Percentiles rank a stretch among this genome's conserved stretches.
phyloP scores from a whole-genome alignment of 2,797 vertebrate genomes.

The Phataginus tetradactyla region DNA sequence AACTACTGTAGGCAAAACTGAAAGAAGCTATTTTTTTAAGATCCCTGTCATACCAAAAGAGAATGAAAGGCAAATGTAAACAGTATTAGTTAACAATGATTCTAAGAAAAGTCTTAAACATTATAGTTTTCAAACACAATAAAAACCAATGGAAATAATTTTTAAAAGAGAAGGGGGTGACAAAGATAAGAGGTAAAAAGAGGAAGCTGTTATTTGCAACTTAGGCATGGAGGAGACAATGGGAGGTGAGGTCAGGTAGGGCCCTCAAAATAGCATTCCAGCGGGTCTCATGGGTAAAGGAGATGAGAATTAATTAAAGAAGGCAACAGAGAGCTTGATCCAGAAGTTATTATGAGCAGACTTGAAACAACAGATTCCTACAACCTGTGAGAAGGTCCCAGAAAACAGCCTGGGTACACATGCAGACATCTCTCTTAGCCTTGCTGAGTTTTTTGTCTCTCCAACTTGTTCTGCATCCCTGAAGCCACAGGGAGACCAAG shows the following conservation, averaged over 20 bases:
- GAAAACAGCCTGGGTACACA: background rate
- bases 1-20: background rate
- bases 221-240: background rate
- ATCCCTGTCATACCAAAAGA: background rate
- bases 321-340: background rate
- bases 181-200: background rate
- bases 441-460: background rate
- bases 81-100: background rate
- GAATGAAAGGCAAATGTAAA: background rate
- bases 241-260: background rate
- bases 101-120: background rate
- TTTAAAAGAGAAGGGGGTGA: background rate
- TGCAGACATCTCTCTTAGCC: background rate
- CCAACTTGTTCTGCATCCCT: background rate
- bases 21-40: background rate
- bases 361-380: background rate
- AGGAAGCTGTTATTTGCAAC: background rate
- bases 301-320: background rate
- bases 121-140: background rate
- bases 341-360: background rate
- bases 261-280: background rate
- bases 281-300: background rate
- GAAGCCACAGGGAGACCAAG: background rate
- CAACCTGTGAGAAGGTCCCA: background rate
- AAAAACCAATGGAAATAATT: background rate